Evolutionary conservation across 2,113 vertebrate species (phyloP).

Genomic region (Hipposideros armiger): DNA sequence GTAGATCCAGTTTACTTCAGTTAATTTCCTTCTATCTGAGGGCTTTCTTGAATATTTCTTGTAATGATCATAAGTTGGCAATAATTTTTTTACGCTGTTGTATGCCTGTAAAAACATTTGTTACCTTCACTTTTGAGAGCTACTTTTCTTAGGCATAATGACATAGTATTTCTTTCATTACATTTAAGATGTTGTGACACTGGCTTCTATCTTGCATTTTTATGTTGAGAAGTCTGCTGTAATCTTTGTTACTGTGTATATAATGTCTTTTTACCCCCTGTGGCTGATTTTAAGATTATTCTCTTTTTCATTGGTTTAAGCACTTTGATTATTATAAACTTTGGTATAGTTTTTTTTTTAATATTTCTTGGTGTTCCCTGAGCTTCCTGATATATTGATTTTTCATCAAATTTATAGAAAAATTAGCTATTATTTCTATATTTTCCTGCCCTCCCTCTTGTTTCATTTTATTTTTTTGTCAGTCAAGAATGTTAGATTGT

Average conservation of each 20-base stretch:
- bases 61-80: background rate
- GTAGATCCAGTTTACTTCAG: background rate
- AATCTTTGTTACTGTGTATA: background rate
- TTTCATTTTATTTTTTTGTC: background rate
- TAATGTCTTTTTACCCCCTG: background rate
- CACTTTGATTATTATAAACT: background rate
- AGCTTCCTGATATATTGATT: background rate
- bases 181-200: background rate
- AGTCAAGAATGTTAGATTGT: background rate
- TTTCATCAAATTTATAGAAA: constrained; percentile 33
- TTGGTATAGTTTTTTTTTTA: background rate
- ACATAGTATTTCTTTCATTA: background rate
- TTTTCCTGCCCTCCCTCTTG: background rate
- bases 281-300: constrained; percentile 16
- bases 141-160: background rate
- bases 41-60: background rate
- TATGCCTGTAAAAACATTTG: background rate
- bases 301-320: background rate
- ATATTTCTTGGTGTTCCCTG: background rate
- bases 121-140: constrained; percentile 8
- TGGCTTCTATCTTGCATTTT: background rate
- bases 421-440: background rate
- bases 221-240: background rate
- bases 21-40: background rate
- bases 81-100: background rate